A percentile compares a stretch with the other conserved stretches of the same genome.
phyloP scores from a whole-genome alignment of 2,113 vertebrate genomes.

The Carassius carassius region DNA sequence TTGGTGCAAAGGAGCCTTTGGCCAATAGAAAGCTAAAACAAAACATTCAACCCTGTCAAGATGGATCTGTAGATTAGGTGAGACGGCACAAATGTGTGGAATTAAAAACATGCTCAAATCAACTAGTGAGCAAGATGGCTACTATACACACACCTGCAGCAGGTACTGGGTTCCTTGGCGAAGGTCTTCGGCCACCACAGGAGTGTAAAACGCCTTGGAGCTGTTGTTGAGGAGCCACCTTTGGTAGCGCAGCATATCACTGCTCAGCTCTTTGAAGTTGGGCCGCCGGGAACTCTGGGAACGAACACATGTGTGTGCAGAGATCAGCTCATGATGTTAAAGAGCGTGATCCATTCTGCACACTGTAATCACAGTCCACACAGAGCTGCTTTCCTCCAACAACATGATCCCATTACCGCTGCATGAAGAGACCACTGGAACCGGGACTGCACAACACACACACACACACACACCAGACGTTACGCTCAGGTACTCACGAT shows the following conservation, averaged over 20 bases:
- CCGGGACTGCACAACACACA: background rate
- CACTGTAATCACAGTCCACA: slow-evolving; percentile 39
- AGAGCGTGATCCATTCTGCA: slow-evolving; percentile 52
- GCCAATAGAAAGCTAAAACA: too few relatives aligned
- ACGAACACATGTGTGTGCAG: slow-evolving; percentile 8
- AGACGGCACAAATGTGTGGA: too few relatives aligned
- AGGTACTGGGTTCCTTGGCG: slow-evolving; percentile 90
- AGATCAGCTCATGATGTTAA: background rate
- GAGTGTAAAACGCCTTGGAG: slow-evolving; percentile 93
- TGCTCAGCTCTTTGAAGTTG: slow-evolving; percentile 89
- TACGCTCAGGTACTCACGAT: slow-evolving; percentile 82
- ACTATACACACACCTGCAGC: slow-evolving; percentile 82
- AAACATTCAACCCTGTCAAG: too few relatives aligned
- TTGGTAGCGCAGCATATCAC: slow-evolving; percentile 87
- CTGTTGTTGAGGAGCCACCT: slow-evolving; percentile 94
- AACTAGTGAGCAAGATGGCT: too few relatives aligned
- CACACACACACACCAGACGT: too few relatives aligned
- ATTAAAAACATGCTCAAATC: too few relatives aligned
- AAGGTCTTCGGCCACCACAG: slow-evolving; percentile 93
- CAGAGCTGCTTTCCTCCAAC: slow-evolving; percentile 47
- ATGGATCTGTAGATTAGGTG: too few relatives aligned
- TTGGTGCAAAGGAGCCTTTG: background rate
- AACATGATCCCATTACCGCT: background rate
- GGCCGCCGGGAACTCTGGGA: slow-evolving; percentile 87
- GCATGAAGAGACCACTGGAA: background rate